Evolutionary conservation across 2,113 vertebrate species (phyloP).

Genomic region (Cacatua alba): DNA sequence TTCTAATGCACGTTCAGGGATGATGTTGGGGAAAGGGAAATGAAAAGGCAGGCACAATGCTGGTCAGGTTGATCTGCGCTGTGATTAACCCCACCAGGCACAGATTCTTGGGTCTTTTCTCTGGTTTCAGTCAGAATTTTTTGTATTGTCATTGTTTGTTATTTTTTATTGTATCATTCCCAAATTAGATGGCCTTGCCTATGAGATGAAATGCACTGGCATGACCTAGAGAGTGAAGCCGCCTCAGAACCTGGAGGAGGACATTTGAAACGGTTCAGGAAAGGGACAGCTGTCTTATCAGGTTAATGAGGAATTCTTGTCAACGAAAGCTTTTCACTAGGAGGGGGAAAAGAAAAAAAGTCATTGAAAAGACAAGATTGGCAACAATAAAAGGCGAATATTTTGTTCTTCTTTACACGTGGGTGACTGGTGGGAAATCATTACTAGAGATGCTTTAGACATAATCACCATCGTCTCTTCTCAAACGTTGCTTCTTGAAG

Average conservation of each 20-base stretch:
- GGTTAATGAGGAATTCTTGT: not conserved
- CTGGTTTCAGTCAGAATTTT: not conserved
- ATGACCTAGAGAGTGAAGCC: not conserved
- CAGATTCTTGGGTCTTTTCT: not conserved
- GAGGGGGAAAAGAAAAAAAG: not conserved
- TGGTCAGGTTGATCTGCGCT: not conserved
- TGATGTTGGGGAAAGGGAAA: not conserved
- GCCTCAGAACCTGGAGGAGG: not conserved
- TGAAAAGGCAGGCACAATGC: not conserved
- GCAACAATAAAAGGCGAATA: not conserved
- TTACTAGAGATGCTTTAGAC: conserved; percentile 28
- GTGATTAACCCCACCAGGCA: not conserved
- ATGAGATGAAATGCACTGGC: not conserved
- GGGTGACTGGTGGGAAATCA: not conserved
- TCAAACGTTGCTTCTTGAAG: conserved; percentile 11
- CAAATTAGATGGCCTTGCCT: not conserved
- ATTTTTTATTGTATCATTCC: not conserved
- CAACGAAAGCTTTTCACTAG: not conserved
- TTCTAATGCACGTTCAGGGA: not conserved
- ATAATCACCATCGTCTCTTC: not conserved
- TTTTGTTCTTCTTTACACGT: not conserved
- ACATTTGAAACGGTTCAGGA: not conserved
- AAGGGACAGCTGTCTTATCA: not conserved
- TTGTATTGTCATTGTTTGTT: not conserved
- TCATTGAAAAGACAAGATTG: not conserved